phyloP scores from a whole-genome alignment of 2,797 vertebrate genomes.

The Lutjanus campechanus region DNA sequence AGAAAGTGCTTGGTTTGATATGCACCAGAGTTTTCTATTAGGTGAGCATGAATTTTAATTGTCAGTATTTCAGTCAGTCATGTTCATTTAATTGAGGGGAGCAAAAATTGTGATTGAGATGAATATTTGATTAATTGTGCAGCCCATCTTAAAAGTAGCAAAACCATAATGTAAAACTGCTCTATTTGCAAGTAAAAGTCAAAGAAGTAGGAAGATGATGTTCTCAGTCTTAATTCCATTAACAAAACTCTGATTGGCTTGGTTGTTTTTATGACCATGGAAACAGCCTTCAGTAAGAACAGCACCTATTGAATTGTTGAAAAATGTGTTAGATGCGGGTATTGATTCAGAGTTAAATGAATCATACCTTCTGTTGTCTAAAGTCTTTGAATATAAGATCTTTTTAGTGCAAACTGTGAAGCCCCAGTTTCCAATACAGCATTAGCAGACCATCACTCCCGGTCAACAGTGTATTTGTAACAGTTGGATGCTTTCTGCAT shows the following conservation, averaged over 20 bases:
- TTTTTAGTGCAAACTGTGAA: background rate
- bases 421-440: background rate
- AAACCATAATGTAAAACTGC: too few relatives aligned
- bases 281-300: background rate
- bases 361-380: background rate
- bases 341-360: background rate
- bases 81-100: too few relatives aligned
- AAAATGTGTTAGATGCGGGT: background rate
- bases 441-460: background rate
- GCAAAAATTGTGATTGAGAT: too few relatives aligned
- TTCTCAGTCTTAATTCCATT: too few relatives aligned
- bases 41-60: too few relatives aligned
- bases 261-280: background rate
- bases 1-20: too few relatives aligned
- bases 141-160: too few relatives aligned
- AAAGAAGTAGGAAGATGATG: too few relatives aligned
- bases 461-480: background rate
- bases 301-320: background rate
- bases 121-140: too few relatives aligned
- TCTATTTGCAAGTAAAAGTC: background rate
- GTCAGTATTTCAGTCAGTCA: too few relatives aligned
- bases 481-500: background rate
- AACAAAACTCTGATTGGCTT: too few relatives aligned
- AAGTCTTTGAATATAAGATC: background rate
- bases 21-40: too few relatives aligned